Percentiles rank a stretch among this genome's conserved stretches.
phyloP scores from a whole-genome alignment of 2,797 vertebrate genomes.

The Natrix natrix region DNA sequence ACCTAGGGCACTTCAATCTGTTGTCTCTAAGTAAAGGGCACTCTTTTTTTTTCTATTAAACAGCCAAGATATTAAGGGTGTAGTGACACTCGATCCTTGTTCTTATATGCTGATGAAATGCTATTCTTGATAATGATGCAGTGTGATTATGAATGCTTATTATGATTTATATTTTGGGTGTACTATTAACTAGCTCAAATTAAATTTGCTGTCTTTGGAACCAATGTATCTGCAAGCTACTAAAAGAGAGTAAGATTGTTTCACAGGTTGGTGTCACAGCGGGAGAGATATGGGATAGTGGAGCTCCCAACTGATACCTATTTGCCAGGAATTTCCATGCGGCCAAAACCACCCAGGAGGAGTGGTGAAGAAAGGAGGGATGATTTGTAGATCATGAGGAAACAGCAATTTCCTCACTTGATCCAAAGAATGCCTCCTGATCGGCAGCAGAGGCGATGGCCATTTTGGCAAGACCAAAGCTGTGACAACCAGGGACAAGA shows the following conservation, averaged over 20 bases:
- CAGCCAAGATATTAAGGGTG: neutral
- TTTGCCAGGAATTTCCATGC: too few relatives aligned
- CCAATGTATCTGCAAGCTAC: neutral
- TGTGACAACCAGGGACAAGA: too few relatives aligned
- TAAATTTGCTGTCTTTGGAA: neutral
- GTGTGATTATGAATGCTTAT: neutral
- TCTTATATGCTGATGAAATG: neutral
- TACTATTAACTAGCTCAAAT: neutral
- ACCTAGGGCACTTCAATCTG: neutral
- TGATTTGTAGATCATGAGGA: too few relatives aligned
- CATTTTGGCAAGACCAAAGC: too few relatives aligned
- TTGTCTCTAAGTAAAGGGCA: neutral
- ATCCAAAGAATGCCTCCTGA: too few relatives aligned
- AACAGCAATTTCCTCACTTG: too few relatives aligned
- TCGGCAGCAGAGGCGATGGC: accelerated
- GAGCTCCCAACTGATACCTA: too few relatives aligned
- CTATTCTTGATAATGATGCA: neutral
- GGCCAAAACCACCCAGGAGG: too few relatives aligned
- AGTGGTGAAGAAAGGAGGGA: too few relatives aligned
- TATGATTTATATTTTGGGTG: neutral
- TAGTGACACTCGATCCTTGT: neutral
- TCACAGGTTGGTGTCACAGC: too few relatives aligned
- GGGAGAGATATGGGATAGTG: too few relatives aligned
- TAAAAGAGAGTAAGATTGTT: too few relatives aligned
- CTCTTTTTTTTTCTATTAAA: neutral